A percentile compares a stretch with the other conserved stretches of the same genome.
Conservation (phyloP, 2,888 invertebrate species). For the Drosophila macrospina region DNA sequence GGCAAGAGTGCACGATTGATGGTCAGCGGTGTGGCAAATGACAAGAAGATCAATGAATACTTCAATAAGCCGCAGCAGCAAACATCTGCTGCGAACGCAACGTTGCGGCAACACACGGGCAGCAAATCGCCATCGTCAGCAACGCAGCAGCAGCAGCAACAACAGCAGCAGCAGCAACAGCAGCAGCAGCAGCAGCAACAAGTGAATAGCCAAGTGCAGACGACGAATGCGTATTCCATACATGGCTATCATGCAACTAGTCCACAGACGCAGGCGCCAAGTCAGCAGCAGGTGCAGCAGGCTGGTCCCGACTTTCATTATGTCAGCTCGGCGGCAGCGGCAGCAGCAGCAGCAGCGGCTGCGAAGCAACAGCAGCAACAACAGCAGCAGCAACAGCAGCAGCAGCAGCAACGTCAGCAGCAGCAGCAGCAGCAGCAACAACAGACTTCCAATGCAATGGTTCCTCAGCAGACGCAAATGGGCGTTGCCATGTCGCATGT, state of each 20-base stretch:
- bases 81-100: conserved; percentile 32
- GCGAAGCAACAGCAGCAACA: conserved; percentile 59
- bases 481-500: conserved; percentile 70
- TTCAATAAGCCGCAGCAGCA: conserved; percentile 87
- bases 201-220: conserved; percentile 85
- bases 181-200: conserved; percentile 76
- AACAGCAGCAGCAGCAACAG: conserved; percentile 71
- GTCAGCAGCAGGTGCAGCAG: conserved; percentile 65
- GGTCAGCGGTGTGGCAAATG: conserved; percentile 85
- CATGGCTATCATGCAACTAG: conserved; percentile 85
- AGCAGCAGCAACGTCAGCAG: conserved; percentile 70
- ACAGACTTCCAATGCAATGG: conserved; percentile 86
- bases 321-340: conserved; percentile 70
- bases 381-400: conserved; percentile 59
- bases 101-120: conserved; percentile 52
- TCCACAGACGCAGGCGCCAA: conserved; percentile 83
- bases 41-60: conserved; percentile 97
- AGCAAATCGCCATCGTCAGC: conserved; percentile 57
- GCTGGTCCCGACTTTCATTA: conserved; percentile 46
- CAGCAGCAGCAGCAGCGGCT: conserved; percentile 65
- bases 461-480: conserved; percentile 84
- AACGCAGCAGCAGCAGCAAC: conserved; percentile 48
- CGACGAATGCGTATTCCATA: conserved; percentile 91
- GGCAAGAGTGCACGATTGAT: conserved; percentile 83
- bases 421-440: conserved; percentile 81